Evolutionary conservation across 2,113 vertebrate genomes (phyloP), one percentile per base, ranked within the genome.

Genomic region (Pygoscelis antarcticus): DNA sequence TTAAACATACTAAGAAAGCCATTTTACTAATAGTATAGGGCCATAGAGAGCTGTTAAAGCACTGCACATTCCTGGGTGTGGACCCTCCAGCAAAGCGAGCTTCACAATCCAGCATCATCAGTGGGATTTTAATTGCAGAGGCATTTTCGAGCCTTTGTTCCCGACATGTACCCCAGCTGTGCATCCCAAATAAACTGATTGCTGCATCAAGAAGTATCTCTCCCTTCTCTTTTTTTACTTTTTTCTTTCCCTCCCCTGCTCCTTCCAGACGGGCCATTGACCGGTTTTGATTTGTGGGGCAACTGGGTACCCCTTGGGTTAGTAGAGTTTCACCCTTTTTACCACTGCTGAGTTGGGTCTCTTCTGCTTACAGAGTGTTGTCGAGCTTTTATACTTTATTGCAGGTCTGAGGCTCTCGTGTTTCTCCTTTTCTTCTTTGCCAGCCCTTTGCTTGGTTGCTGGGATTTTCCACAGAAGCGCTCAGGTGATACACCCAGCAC

Each of bases 71-170:
- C n/a, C 47, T 36, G 54, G 47, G 27, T 60, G 21, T 30, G 68
- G 54, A 27, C 51, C 54, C 60, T 82, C 46, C 60, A 51, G 69
- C 77, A 83, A 42, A 83, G 62, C 7, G 5, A 51, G 13, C 60
- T 49, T 47, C 13, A n/a, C 68, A 29, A 3, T 49, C 66, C 60
- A 16, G 40, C 49, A 6, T 23, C 0, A 0, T 34, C 66, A 22
- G 61, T 38, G 62, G 51, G 42, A 19, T 42, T 77, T 66, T 51
- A 49, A 29, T 25, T 75, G 62, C 52, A 72, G 47, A 27, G 30
- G 25, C 1, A 0, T 76, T 69, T 30, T 54, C 64, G 69, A 78
- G 30, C 79, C 51, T 66, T 71, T 81, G 49, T 84, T 93, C 17
- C 60, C 7, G 8, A 4, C 4, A 4, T 34, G 40, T 46, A 55